A percentile compares a stretch with the other conserved stretches of the same genome.
Evolutionary conservation across 2,888 invertebrate genomes (phyloP).

Genomic region (Itoplectis maculator): DNA sequence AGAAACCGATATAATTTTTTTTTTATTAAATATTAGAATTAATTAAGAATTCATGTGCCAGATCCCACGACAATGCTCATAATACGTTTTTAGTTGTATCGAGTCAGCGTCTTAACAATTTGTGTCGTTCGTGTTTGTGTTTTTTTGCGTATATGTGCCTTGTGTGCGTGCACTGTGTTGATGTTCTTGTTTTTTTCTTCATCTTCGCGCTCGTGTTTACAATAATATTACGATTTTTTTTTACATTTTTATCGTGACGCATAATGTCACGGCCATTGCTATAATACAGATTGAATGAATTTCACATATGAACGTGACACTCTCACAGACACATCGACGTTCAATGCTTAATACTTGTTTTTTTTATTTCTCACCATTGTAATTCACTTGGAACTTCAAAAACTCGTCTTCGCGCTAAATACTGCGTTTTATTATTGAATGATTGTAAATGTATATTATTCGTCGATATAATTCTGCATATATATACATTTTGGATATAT

Average conservation of each 20-base stretch:
- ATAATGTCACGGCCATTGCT: slow-evolving; percentile 60
- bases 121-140: slow-evolving; percentile 35
- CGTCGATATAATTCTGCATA: slow-evolving; percentile 42
- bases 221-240: slow-evolving; percentile 49
- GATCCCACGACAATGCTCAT: slow-evolving; percentile 66
- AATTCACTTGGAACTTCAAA: slow-evolving; percentile 40
- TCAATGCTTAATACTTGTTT: slow-evolving; percentile 54
- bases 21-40: slow-evolving; percentile 67
- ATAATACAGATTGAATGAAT: slow-evolving; percentile 60
- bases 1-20: slow-evolving; percentile 63
- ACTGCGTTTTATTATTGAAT: slow-evolving; percentile 56
- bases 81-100: slow-evolving; percentile 63
- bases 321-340: slow-evolving; percentile 59
- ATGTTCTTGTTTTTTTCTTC: slow-evolving; percentile 1
- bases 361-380: slow-evolving; percentile 17
- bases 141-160: neutral
- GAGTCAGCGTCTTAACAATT: slow-evolving; percentile 61
- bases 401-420: slow-evolving; percentile 28
- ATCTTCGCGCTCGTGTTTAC: slow-evolving; percentile 30
- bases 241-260: slow-evolving; percentile 55
- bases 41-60: slow-evolving; percentile 72
- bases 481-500: slow-evolving; percentile 33
- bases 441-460: slow-evolving; percentile 62
- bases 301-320: slow-evolving; percentile 56
- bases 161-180: slow-evolving; percentile 17